These are phyloP conservation scores for Microplitis deprimator DNA, from an alignment of 2,888 invertebrate species.

Conservation along the genomic window DNA sequence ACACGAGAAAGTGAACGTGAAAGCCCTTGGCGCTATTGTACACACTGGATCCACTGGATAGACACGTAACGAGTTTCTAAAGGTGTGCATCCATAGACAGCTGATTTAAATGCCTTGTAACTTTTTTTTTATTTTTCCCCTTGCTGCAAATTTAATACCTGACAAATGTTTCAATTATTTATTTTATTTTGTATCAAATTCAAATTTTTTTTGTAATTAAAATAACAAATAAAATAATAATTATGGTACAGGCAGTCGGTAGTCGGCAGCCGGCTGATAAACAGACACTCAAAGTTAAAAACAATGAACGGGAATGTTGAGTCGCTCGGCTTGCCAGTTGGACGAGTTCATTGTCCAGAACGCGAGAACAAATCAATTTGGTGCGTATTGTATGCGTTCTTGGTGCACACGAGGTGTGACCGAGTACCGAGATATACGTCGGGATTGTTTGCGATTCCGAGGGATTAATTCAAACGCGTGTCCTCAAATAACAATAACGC, in stretches of 20 bases:
- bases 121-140: background rate
- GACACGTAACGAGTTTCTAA: background rate
- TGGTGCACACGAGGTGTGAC: conserved; percentile 23
- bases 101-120: background rate
- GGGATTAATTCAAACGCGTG: conserved; percentile 59
- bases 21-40: conserved; percentile 49
- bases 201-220: no score
- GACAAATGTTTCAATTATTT: background rate
- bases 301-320: background rate
- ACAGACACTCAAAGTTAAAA: background rate
- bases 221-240: no score
- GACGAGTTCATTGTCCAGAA: conserved; percentile 16
- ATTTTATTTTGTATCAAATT: no score
- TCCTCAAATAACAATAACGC: conserved; percentile 41
- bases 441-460: conserved; percentile 59
- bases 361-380: conserved; percentile 12
- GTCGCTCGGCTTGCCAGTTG: background rate
- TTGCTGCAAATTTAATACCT: background rate
- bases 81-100: background rate
- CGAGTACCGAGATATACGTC: conserved; percentile 19
- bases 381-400: conserved; percentile 2
- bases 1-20: conserved; percentile 35
- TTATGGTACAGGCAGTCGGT: no score
- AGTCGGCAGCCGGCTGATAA: no score
- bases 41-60: background rate